Evolutionary conservation across 2,888 invertebrate species (phyloP).

Genomic region (Panzeria rudis): DNA sequence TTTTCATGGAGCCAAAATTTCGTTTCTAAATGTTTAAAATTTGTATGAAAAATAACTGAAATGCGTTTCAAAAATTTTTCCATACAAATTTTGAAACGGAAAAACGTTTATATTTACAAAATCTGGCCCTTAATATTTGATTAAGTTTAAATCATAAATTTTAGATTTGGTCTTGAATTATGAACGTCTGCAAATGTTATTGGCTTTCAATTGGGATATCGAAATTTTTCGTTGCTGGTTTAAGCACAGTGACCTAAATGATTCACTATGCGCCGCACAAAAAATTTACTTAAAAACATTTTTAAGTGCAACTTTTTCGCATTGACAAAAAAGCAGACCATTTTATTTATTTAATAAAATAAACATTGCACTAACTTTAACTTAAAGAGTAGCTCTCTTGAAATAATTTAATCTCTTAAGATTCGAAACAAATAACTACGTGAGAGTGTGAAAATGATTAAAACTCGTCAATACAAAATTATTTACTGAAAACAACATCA

Average conservation of each 20-base stretch:
- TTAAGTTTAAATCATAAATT: background rate
- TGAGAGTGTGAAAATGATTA: slow-evolving; percentile 50
- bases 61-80: too few relatives aligned
- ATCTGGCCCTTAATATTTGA: too few relatives aligned
- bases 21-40: too few relatives aligned
- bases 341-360: slow-evolving; percentile 13
- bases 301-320: slow-evolving; percentile 1
- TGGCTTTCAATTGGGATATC: slow-evolving; percentile 49
- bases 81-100: too few relatives aligned
- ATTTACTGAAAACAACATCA: slow-evolving; percentile 23
- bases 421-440: background rate
- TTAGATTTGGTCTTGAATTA: background rate
- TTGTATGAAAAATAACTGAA: too few relatives aligned
- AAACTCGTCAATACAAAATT: slow-evolving; percentile 51
- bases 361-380: slow-evolving; percentile 20
- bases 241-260: slow-evolving; percentile 54
- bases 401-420: slow-evolving; percentile 34
- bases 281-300: slow-evolving; percentile 13
- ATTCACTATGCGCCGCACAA: background rate
- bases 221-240: slow-evolving; percentile 40
- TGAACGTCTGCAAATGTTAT: slow-evolving; percentile 5
- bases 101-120: too few relatives aligned
- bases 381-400: too few relatives aligned
- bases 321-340: background rate
- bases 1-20: too few relatives aligned